Percentiles rank a stretch among this genome's conserved stretches.
Evolutionary conservation across 2,113 vertebrate species (phyloP).

Genomic region (Amblyopsis rosae): DNA sequence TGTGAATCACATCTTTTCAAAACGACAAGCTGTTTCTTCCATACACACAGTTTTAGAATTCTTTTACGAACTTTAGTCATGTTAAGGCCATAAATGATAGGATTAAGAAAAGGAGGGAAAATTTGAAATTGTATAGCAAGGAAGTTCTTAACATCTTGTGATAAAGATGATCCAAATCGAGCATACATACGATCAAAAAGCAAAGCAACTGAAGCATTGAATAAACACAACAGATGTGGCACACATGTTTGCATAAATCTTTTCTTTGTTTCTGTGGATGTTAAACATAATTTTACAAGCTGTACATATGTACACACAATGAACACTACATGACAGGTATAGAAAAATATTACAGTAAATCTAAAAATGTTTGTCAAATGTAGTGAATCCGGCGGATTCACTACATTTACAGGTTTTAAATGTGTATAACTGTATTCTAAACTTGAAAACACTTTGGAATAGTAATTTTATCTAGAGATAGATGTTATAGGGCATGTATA

Average conservation of each 20-base stretch:
- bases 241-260: constrained; percentile 43
- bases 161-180: constrained; percentile 34
- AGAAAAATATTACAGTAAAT: neutral
- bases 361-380: too few species aligned
- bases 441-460: too few species aligned
- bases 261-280: constrained; percentile 20
- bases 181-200: constrained; percentile 44
- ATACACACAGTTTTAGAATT: neutral
- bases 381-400: too few species aligned
- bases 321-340: neutral
- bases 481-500: too few species aligned
- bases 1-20: too few species aligned
- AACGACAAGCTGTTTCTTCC: too few species aligned
- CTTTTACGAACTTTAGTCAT: constrained; percentile 24
- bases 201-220: constrained; percentile 24
- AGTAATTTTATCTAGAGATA: too few species aligned
- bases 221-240: constrained; percentile 27
- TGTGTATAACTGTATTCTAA: too few species aligned
- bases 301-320: constrained; percentile 23
- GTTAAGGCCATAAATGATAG: constrained; percentile 45
- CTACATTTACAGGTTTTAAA: too few species aligned
- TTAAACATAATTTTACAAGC: constrained; percentile 23
- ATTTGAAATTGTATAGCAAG: constrained; percentile 34
- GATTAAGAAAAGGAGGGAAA: constrained; percentile 38
- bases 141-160: constrained; percentile 35